Base-by-base conservation (phyloP, 23 tunicate genomes). In the Botrylloides violaceus region DNA sequence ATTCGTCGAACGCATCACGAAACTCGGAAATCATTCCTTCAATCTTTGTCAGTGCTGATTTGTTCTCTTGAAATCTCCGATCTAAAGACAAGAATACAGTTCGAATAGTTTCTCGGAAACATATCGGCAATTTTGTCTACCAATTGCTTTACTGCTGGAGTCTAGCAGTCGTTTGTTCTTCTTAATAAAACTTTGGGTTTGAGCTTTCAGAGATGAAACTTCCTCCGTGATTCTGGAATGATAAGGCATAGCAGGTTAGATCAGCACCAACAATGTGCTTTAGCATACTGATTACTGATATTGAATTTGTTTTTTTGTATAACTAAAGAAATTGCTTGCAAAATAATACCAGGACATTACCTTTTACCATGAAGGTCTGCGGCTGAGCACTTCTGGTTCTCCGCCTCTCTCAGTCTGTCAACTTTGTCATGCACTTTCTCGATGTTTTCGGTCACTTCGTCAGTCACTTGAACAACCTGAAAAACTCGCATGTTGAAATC, bases 341-440 rank as follows among this genome's bases (percentile, higher is more conserved):
- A 59, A 28, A 59, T 48, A 15, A 48, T 19, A 15, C 56, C 15
- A 48, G 56, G 56, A 48, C 7, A 23, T 29, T 72, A 87, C 95
- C 79, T 76, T 61, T 53, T 61, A 15, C 75, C 3, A 20, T 65
- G 70, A 9, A 53, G 25, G 19, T 27, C n/a, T n/a, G 66, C 64
- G 61, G 73, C 49, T 34, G n/a, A 64, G 19, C 76, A 20, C 34
- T 87, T 87, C 9, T 53, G 39, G 5, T 76, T 35, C 30, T 87
- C 79, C 9, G 70, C 71, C 19, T 68, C 32, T 61, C 76, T 84
- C 22, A 76, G 74, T 33, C 95, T 59, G 1, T 80, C 85, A 3
- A 87, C 95, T 76, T 87, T 87, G 31, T 80, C 77, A 56, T 87
- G 95, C 2, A 87, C 95, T 71, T 87, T 76, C 15, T 61, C 80